Conservation (phyloP, 2,113 vertebrate genomes). For the Otocyon megalotis region DNA sequence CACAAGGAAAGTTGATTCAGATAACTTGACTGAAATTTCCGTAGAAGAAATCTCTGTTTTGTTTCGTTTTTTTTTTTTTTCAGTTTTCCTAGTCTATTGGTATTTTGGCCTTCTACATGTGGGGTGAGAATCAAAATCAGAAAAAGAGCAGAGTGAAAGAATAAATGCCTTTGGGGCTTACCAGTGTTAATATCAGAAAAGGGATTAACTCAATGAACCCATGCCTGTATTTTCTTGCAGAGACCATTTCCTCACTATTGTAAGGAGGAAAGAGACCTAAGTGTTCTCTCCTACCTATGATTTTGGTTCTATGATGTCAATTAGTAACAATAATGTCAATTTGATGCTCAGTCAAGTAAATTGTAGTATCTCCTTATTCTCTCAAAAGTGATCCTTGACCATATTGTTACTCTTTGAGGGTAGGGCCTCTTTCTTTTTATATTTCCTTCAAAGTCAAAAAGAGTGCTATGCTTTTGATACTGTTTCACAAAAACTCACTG, state of each 20-base stretch:
- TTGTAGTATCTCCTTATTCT: neutral
- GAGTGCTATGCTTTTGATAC: neutral
- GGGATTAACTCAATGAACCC: neutral
- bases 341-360: neutral
- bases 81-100: neutral
- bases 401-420: neutral
- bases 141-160: neutral
- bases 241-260: neutral
- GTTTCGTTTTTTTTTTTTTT: neutral
- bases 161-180: neutral
- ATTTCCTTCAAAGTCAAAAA: neutral
- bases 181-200: neutral
- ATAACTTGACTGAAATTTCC: constrained; percentile 3
- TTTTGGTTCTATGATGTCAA: neutral
- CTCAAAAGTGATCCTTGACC: neutral
- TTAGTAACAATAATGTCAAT: neutral
- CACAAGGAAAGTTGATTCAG: neutral
- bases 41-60: neutral
- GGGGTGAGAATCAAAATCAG: neutral
- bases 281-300: neutral
- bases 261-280: neutral
- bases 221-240: neutral
- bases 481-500: neutral
- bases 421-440: neutral
- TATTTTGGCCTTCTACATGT: neutral